A percentile compares a stretch with the other conserved stretches of the same genome.
These are phyloP conservation scores for Oryzaephilus surinamensis DNA, from an alignment of 1,140 invertebrate genomes.

Conservation along the genomic window DNA sequence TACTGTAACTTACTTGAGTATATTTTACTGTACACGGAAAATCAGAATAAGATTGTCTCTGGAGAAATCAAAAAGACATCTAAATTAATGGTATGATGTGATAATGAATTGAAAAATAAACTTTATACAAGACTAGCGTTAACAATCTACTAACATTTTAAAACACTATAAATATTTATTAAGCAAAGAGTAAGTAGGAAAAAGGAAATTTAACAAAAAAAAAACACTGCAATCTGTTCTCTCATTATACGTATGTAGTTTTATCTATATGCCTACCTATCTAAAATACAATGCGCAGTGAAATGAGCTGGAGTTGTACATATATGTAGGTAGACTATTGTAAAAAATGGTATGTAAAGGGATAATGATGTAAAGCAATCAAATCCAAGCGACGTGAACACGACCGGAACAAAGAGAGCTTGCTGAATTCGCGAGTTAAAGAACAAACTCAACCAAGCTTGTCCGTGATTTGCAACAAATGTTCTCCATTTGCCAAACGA, in stretches of 20 bases:
- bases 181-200: background rate
- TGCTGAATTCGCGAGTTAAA: slow-evolving; percentile 6
- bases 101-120: too few relatives aligned
- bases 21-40: too few relatives aligned
- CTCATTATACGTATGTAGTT: too few relatives aligned
- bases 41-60: too few relatives aligned
- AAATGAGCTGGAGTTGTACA: background rate
- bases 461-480: slow-evolving; percentile 8
- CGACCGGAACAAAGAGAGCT: slow-evolving; percentile 6
- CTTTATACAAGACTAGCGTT: too few relatives aligned
- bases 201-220: background rate
- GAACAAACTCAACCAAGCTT: background rate
- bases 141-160: too few relatives aligned
- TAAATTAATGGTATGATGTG: too few relatives aligned
- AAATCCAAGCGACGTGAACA: slow-evolving; percentile 3
- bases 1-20: too few relatives aligned
- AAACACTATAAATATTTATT: background rate
- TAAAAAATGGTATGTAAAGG: slow-evolving; percentile 9
- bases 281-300: background rate
- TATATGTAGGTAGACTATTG: background rate
- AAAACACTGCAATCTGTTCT: too few relatives aligned
- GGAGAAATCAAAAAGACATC: too few relatives aligned
- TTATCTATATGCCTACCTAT: too few relatives aligned
- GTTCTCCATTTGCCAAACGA: slow-evolving; percentile 12
- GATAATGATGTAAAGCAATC: slow-evolving; percentile 9